phyloP scores from a whole-genome alignment of 2,113 vertebrate genomes.

The Oryzias curvinotus region DNA sequence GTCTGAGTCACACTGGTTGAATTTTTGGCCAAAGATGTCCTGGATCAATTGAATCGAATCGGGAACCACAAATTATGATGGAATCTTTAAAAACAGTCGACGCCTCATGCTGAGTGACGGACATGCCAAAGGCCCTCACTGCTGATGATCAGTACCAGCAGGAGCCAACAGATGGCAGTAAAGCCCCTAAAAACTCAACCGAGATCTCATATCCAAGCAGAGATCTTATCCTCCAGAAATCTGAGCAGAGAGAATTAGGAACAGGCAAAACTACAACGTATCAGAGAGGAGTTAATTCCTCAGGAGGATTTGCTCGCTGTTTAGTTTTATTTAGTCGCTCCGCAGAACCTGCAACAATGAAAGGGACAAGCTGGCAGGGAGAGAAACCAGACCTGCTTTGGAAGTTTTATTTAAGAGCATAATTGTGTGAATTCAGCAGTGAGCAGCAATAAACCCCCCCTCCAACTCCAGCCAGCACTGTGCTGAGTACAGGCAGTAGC shows the following conservation, averaged over 20 bases:
- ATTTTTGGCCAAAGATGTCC: no score
- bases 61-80: no score
- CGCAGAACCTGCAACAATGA: constrained; percentile 59
- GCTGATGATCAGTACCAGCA: constrained; percentile 42
- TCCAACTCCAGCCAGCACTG: neutral
- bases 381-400: constrained; percentile 22
- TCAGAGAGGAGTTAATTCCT: constrained; percentile 46
- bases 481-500: constrained; percentile 26
- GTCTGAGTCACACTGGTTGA: no score
- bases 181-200: constrained; percentile 49
- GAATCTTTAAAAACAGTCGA: no score
- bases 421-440: constrained; percentile 8
- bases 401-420: constrained; percentile 3
- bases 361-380: constrained; percentile 43
- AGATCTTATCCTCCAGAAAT: constrained; percentile 36
- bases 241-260: constrained; percentile 60
- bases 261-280: constrained; percentile 51
- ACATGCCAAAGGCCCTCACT: no score
- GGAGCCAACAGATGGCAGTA: constrained; percentile 75
- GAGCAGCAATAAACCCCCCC: constrained; percentile 37
- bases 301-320: constrained; percentile 59
- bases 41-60: no score
- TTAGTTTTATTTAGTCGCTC: constrained; percentile 67
- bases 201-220: constrained; percentile 29
- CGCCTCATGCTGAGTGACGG: no score